These are phyloP conservation scores for Ammospiza maritima DNA, from an alignment of 2,797 vertebrate species.

Conservation along the genomic window DNA sequence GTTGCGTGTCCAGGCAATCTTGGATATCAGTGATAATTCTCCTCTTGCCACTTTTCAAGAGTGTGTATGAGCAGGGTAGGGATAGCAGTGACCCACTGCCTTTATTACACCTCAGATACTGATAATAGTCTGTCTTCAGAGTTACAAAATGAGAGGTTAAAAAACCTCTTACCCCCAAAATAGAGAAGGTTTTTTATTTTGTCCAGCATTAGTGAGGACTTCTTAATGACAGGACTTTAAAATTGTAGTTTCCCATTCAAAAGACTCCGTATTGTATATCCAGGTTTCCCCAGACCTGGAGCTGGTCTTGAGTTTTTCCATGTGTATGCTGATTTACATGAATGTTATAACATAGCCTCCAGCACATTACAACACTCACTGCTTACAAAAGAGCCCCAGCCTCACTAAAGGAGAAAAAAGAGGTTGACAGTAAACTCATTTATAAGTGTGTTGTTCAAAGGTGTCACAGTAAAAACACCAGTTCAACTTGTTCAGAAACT, in stretches of 20 bases:
- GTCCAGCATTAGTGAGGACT: neutral
- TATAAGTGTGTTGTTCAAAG: neutral
- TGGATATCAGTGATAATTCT: neutral
- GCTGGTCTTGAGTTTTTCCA: neutral
- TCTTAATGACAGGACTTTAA: neutral
- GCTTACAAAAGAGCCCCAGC: neutral
- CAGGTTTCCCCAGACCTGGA: neutral
- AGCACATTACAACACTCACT: accelerated
- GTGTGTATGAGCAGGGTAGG: accelerated
- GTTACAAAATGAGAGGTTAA: neutral
- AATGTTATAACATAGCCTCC: neutral
- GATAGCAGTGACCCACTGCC: neutral
- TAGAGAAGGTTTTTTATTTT: neutral
- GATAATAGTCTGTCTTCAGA: neutral
- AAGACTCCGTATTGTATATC: neutral
- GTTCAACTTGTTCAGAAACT: neutral
- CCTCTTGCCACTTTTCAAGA: neutral
- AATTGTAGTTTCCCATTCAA: neutral
- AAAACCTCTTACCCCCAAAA: neutral
- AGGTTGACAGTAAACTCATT: neutral
- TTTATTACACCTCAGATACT: neutral
- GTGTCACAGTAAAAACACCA: neutral
- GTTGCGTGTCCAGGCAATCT: neutral
- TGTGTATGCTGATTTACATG: neutral
- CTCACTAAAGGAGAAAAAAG: neutral